These are phyloP conservation scores for Netelia fuscicornis DNA, from an alignment of 2,888 invertebrate genomes.

Conservation along the genomic window DNA sequence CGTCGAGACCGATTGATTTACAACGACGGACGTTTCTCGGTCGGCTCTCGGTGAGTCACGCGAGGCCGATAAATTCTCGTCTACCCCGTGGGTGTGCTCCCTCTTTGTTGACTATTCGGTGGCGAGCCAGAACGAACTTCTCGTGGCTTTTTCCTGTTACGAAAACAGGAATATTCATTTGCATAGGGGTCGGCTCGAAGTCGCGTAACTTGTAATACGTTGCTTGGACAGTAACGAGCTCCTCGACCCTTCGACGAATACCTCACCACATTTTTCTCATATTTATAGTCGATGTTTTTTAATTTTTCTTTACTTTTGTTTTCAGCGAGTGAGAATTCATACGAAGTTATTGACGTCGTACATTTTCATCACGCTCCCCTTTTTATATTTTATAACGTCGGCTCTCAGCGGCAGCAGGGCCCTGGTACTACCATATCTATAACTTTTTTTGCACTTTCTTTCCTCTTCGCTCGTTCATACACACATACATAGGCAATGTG, in stretches of 20 bases:
- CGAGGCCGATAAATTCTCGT: conserved; percentile 68
- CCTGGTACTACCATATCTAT: not conserved
- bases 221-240: not conserved
- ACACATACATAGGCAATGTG: conserved; percentile 17
- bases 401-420: not conserved
- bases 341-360: not conserved
- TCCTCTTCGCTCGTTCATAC: not conserved
- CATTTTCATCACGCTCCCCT: not conserved
- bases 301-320: no score
- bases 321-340: not conserved
- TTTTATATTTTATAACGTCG: not conserved
- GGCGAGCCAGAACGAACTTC: conserved; percentile 1
- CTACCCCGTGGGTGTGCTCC: conserved; percentile 14
- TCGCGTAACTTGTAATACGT: conserved; percentile 7
- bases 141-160: not conserved
- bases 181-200: conserved; percentile 14
- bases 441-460: conserved; percentile 36
- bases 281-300: no score
- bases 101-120: conserved; percentile 3
- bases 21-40: conserved; percentile 64
- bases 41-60: conserved; percentile 58
- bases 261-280: no score
- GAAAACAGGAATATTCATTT: conserved; percentile 21
- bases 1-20: conserved; percentile 69
- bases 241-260: no score